Base-by-base conservation (phyloP, 2,888 invertebrate genomes). In the Tetramorium bicarinatum region DNA sequence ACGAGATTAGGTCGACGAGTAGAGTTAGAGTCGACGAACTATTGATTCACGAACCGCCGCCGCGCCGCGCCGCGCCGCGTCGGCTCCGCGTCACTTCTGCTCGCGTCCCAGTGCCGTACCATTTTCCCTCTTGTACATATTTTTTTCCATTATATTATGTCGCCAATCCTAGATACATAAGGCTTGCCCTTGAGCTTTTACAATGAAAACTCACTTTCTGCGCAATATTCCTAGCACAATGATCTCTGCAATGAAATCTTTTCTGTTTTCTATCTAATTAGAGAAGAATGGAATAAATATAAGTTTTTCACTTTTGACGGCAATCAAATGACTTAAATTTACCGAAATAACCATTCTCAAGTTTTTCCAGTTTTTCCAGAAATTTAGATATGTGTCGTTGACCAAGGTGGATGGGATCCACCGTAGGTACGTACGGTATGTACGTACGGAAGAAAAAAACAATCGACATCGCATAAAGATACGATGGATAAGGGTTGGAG, bases 21-120 rank as follows among this genome's bases (percentile, higher is more conserved):
- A 86, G 91, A 92, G 93, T 86, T 83, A 86, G 91, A 92, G 93
- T 93, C 92, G 93, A 93, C 93, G 92, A 93, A 93, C 93, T 93
- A 93, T 93, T 91, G 93, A 93, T 93, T 93, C 89, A 89, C 85
- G 64, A 76, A 85, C 76, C 79, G 87, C 75, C 18, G 34, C 71
- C 44, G 49, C 69, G 21, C 72, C 86, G 83, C 64, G 82, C 64
- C 44, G 9, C 25, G 25, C 25, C 41, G 18, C 15, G 18, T 7
- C 49, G 18, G 49, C 49, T n/a, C 84, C 82, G 77, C 66, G 52
- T 29, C 29, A 29, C 29, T 29, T 29, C 29, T 29, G 29, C 29
- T 25, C 29, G 29, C 29, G 29, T 29, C 75, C 67, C 90, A 89
- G 87, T 85, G 83, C 87, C 87, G 85, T 86, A 90, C 66, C 77